Evolutionary conservation across 2,797 vertebrate genomes (phyloP).

Genomic region (Dicrostonyx torquatus): DNA sequence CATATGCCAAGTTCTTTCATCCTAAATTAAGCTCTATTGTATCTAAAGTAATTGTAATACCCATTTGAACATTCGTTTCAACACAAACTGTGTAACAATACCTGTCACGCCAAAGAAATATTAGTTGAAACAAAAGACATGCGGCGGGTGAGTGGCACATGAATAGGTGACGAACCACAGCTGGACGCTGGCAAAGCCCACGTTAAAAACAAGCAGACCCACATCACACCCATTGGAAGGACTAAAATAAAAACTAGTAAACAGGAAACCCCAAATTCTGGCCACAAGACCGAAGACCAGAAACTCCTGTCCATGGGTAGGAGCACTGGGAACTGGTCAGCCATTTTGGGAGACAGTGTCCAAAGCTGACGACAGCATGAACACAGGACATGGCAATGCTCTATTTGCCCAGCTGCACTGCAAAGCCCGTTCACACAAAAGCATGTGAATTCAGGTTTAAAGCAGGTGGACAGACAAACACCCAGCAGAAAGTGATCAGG

Average conservation of each 20-base stretch:
- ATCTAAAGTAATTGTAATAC: not conserved
- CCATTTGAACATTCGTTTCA: not conserved
- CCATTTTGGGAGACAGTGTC: not conserved
- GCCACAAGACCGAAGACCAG: not conserved
- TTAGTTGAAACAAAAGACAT: not conserved
- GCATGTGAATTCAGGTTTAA: no score
- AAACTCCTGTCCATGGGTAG: not conserved
- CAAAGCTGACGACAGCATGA: not conserved
- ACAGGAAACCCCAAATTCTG: not conserved
- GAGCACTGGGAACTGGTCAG: not conserved
- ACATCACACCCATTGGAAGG: no score
- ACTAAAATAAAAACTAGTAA: not conserved
- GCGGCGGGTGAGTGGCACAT: not conserved
- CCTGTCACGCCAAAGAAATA: not conserved
- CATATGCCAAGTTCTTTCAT: not conserved
- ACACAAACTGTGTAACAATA: not conserved
- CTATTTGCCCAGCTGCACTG: not conserved
- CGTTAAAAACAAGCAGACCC: not conserved
- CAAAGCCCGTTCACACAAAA: not conserved
- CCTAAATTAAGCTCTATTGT: conserved; percentile 20
- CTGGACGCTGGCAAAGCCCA: not conserved
- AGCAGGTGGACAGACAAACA: not conserved
- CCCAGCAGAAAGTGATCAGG: no score
- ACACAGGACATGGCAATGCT: not conserved
- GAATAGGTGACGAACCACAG: not conserved